A percentile compares a stretch with the other conserved stretches of the same genome.
Conservation (phyloP, 2,113 vertebrate genomes). For the Ancistrus triradiatus region DNA sequence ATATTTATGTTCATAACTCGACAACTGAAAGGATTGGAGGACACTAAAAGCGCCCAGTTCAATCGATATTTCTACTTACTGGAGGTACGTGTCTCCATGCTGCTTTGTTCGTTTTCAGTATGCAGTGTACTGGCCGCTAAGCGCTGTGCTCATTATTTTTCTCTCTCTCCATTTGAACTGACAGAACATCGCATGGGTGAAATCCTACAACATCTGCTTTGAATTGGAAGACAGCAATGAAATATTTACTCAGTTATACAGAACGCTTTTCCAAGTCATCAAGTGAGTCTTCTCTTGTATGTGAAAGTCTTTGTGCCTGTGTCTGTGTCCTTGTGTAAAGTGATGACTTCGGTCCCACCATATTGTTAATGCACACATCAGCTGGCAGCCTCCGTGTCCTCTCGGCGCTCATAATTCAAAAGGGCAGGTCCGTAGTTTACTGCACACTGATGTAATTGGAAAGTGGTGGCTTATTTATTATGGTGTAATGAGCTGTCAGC, state of each 20-base stretch:
- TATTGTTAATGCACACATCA: neutral
- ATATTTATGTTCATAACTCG: constrained; percentile 99
- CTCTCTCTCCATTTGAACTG: neutral
- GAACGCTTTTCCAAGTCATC: constrained; percentile 97
- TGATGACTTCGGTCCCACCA: neutral
- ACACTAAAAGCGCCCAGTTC: constrained; percentile 97
- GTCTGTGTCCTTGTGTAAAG: neutral
- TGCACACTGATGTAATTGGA: constrained; percentile 20
- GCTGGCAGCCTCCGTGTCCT: neutral
- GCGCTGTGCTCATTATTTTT: neutral
- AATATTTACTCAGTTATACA: constrained; percentile 97
- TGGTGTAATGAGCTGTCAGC: constrained; percentile 33
- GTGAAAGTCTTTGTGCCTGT: neutral
- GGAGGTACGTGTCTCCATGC: constrained; percentile 72
- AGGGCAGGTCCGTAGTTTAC: constrained; percentile 3
- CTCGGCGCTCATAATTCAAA: constrained; percentile 1
- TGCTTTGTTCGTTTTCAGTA: neutral
- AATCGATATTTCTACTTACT: constrained; percentile 99
- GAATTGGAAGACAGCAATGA: constrained; percentile 98
- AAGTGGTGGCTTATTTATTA: constrained; percentile 38
- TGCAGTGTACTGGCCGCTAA: neutral
- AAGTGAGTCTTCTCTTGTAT: constrained; percentile 81
- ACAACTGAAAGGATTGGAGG: constrained; percentile 95
- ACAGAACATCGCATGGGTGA: constrained; percentile 99
- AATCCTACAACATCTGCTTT: constrained; percentile 99